Percentiles rank a stretch among this genome's conserved stretches.
phyloP scores from a whole-genome alignment of 2,888 invertebrate genomes.

The Lepidocyrtinus sp. region DNA sequence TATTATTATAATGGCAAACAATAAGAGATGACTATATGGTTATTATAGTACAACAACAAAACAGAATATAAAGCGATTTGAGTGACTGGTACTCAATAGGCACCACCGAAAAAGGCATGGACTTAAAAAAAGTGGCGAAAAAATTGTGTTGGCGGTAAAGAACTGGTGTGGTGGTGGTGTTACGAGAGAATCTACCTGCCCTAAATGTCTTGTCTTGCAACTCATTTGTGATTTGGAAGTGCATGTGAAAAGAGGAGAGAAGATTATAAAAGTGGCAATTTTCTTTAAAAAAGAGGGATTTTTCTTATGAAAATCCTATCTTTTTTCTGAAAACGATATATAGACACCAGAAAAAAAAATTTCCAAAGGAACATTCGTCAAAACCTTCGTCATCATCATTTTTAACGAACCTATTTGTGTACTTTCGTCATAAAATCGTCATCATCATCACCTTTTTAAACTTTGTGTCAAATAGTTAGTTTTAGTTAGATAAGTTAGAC shows the following conservation, averaged over 20 bases:
- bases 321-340: slow-evolving; percentile 25
- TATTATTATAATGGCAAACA: slow-evolving; percentile 8
- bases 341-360: slow-evolving; percentile 42
- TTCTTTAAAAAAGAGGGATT: slow-evolving; percentile 27
- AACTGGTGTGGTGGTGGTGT: slow-evolving; percentile 36
- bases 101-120: slow-evolving; percentile 70
- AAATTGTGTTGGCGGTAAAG: slow-evolving; percentile 69
- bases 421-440: neutral
- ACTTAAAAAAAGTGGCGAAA: slow-evolving; percentile 67
- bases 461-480: slow-evolving; percentile 1
- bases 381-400: slow-evolving; percentile 33
- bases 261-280: slow-evolving; percentile 16
- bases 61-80: slow-evolving; percentile 41
- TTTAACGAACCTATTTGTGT: slow-evolving; percentile 21
- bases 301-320: slow-evolving; percentile 32
- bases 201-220: slow-evolving; percentile 67
- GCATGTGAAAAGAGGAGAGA: slow-evolving; percentile 65
- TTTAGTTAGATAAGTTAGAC: neutral
- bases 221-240: slow-evolving; percentile 70
- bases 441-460: slow-evolving; percentile 4
- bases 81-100: slow-evolving; percentile 62
- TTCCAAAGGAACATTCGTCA: slow-evolving; percentile 15
- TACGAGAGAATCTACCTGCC: slow-evolving; percentile 67
- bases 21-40: slow-evolving; percentile 24
- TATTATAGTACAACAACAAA: neutral